These are phyloP conservation scores for Nannoperca obscura DNA, from an alignment of 2,797 vertebrate genomes.

Conservation along the genomic window DNA sequence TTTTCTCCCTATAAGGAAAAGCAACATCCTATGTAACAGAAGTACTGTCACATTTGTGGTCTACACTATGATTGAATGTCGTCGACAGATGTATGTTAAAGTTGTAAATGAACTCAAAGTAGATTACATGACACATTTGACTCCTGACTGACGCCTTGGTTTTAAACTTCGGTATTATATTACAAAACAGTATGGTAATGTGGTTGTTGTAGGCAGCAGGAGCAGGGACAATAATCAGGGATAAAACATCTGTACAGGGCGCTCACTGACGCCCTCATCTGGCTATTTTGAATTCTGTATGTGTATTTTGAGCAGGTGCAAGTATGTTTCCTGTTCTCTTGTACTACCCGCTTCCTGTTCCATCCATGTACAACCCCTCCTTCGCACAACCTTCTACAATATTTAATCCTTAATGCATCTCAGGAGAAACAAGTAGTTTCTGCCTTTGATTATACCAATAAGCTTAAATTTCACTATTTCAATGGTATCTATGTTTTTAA, in stretches of 20 bases:
- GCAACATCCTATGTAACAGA: too few relatives aligned
- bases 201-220: neutral
- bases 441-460: neutral
- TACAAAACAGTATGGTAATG: too few relatives aligned
- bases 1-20: too few relatives aligned
- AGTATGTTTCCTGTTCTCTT: neutral
- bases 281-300: slow-evolving; percentile 28
- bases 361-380: too few relatives aligned
- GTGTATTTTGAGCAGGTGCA: neutral
- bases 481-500: neutral
- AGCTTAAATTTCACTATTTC: neutral
- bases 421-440: neutral
- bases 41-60: too few relatives aligned
- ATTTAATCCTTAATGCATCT: neutral
- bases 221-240: too few relatives aligned
- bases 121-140: too few relatives aligned
- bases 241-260: slow-evolving; percentile 20
- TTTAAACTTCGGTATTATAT: too few relatives aligned
- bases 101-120: too few relatives aligned
- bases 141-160: too few relatives aligned
- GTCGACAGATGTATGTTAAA: too few relatives aligned
- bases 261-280: slow-evolving; percentile 64
- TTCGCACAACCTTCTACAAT: neutral
- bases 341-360: neutral
- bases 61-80: too few relatives aligned